Conservation (phyloP, 1,140 invertebrate species). For the Cydia pomonella region DNA sequence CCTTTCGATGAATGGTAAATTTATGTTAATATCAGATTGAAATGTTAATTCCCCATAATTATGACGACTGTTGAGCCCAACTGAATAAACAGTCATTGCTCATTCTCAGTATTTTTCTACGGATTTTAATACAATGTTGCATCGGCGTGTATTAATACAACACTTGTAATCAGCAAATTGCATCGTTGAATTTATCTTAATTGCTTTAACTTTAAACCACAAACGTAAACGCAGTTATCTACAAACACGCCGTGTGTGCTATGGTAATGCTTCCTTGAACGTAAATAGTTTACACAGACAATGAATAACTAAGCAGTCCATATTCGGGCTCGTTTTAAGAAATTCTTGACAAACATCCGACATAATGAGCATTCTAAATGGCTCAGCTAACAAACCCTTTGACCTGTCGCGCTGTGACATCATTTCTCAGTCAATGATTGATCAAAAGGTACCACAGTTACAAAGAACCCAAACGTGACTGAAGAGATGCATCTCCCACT, state of each 20-base stretch:
- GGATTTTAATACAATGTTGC: not conserved
- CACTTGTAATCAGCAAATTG: not conserved
- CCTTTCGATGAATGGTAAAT: conserved; percentile 63
- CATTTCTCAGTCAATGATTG: conserved; percentile 51
- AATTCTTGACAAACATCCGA: conserved; percentile 2
- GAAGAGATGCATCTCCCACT: conserved; percentile 35
- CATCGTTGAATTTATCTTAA: conserved; percentile 19
- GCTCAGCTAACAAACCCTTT: conserved; percentile 50
- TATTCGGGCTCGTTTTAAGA: not conserved
- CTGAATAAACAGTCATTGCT: conserved; percentile 62
- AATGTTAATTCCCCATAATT: conserved; percentile 73
- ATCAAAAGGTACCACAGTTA: conserved; percentile 40
- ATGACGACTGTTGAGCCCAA: conserved; percentile 57
- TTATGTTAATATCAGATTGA: conserved; percentile 71
- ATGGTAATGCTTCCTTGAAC: conserved; percentile 21
- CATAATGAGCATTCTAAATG: conserved; percentile 30
- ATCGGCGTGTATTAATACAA: conserved; percentile 2
- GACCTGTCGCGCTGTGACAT: conserved; percentile 46
- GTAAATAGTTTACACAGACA: conserved; percentile 16
- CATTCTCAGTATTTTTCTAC: conserved; percentile 52
- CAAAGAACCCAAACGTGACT: conserved; percentile 37
- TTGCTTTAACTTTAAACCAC: conserved; percentile 1
- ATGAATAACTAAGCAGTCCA: conserved; percentile 26
- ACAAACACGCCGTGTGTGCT: conserved; percentile 5
- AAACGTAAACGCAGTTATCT: conserved; percentile 4